Base-by-base conservation (phyloP, 2,797 vertebrate genomes). In the Siniperca scherzeri region DNA sequence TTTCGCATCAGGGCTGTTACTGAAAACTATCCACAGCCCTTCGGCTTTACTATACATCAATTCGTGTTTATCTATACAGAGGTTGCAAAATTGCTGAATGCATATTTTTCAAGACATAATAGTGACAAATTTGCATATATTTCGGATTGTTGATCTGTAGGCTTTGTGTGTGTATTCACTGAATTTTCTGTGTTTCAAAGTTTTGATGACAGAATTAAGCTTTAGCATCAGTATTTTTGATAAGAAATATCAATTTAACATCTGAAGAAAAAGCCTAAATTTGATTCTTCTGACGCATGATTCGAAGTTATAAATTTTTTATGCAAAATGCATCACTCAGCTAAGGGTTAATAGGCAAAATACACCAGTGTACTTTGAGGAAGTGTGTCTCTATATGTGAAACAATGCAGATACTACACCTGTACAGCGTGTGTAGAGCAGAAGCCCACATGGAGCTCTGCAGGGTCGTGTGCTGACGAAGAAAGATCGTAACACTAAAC, bases 401-500 rank as follows among this genome's bases (percentile, higher is more conserved):
- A 61, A 38, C 62, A 56, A 38, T 44, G 67, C 57, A 70, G 60
- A 72, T 40, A 46, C 40, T 30, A 7, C 25, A 67, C 46, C 21
- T 38, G 25, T 11, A 81, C 44, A 69, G 4, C 12, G 21, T 27
- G 30, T 59, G 46, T 64, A n/a, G 71, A 77, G 48, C 73, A 33
- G 10, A 7, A 72, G n/a, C 50, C 74, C 80, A 36, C 62, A 42
- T 2, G 21, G 50, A 79, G 78, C 56, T 78, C 7, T 65, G 81
- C 77, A 16, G 78, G 69, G 60, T 38, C 7, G 62, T 42, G 65
- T 66, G 85, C 80, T 82, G 87, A 87, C 19, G 25, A 78, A 81
- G 87, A 89, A 78, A 62, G 69, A 80, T 44, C 55, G 88, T 83
- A 88, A 91, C 77, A 83, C 67, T 88, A 91, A 93, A 93, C 87